Evolutionary conservation across 2,888 invertebrate species (phyloP), one percentile per base, ranked within the genome.

Genomic region (Drosophila yooni): DNA sequence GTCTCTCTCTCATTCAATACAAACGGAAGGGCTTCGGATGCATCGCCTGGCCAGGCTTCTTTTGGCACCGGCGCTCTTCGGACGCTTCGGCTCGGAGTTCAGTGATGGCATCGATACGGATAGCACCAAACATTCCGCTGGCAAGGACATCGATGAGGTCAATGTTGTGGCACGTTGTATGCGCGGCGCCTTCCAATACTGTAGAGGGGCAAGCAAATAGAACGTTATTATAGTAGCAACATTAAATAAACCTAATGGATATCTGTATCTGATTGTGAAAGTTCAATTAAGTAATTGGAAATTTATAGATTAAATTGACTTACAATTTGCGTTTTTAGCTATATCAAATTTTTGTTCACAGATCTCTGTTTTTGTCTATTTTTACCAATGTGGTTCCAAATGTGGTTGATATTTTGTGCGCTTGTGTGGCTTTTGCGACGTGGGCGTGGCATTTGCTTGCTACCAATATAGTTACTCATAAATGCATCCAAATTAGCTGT

Each of bases 101-200:
- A 93, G 80, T n/a, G 93, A 93, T 63, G 93, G 93, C 91, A 93
- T 93, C 38, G 93, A 93, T 5, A 93, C 92, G 15, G 93, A 93
- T 34, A 93, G 72, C n/a, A 93, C 93, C 58, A 93, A 88, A 74
- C 93, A 93, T 77, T 93, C 93, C 43, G 93, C 93, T 62, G 93
- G 93, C 81, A 93, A 88, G 60, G 93, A 93, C 93, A 93, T 93
- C 68, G 93, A 93, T 68, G 93, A 91, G 71, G 93, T 92, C 64
- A 93, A 74, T 31, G 93, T 93, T 68, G 93, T 92, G 72, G 93
- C 91, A 70, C 93, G 86, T 74, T 92, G 91, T 62, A 93, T 91
- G 72, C 92, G 92, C 15, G 92, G 92, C 46, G 92, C 92, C 74
- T 91, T 93, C 93, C 93, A 93, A 82, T 91, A 92, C 91, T 93